Percentiles rank a stretch among this genome's conserved stretches.
Evolutionary conservation across 2,888 invertebrate genomes (phyloP).

Genomic region (Yponomeuta sedellus): DNA sequence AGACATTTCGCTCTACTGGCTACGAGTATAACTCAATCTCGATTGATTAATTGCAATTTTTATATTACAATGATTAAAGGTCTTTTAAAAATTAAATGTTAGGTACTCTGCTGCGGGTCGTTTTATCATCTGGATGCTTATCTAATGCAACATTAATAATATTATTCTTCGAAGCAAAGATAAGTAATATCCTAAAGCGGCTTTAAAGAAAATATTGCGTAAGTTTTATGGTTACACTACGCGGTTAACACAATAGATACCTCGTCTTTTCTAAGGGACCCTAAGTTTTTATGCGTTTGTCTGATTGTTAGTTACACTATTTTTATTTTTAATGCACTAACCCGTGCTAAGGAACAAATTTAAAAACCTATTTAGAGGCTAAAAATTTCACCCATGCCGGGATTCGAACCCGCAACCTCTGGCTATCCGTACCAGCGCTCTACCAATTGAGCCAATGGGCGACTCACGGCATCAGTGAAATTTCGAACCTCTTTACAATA

Average conservation of each 20-base stretch:
- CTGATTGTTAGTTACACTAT: neutral
- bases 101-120: slow-evolving; percentile 12
- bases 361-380: no score
- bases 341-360: no score
- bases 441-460: no score
- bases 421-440: no score
- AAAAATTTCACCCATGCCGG: no score
- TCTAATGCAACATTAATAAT: slow-evolving; percentile 40
- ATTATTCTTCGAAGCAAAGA: neutral
- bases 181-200: neutral
- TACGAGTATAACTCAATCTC: neutral
- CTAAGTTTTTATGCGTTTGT: neutral
- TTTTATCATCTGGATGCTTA: slow-evolving; percentile 57
- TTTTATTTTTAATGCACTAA: no score
- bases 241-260: neutral
- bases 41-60: neutral
- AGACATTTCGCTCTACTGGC: neutral
- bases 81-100: neutral
- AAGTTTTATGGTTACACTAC: slow-evolving; percentile 10
- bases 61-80: neutral
- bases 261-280: neutral
- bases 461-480: no score
- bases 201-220: slow-evolving; percentile 9
- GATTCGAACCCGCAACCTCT: no score
- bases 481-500: no score